These are phyloP conservation scores for Characodon lateralis DNA, from an alignment of 2,797 vertebrate species.

Conservation along the genomic window DNA sequence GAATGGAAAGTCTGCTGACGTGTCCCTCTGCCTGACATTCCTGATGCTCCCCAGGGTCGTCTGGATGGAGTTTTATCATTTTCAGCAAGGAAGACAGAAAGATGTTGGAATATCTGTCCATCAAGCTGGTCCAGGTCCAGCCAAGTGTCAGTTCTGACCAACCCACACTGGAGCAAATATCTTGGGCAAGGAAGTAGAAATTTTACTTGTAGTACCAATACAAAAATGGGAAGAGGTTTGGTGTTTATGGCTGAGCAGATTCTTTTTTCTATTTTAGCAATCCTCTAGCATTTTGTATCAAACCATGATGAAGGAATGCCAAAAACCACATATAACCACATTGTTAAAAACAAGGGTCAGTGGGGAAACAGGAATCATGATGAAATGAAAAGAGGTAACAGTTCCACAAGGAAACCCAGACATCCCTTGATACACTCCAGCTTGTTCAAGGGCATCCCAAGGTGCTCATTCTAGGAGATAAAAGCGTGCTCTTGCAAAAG, in stretches of 20 bases:
- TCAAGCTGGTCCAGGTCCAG: conserved; percentile 11
- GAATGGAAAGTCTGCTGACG: conserved; percentile 59
- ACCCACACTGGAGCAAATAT: conserved; percentile 39
- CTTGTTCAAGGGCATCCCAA: no score
- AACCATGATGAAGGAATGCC: no score
- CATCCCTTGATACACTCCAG: no score
- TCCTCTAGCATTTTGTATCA: no score
- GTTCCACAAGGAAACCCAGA: no score
- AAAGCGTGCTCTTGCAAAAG: no score
- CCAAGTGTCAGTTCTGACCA: conserved; percentile 43
- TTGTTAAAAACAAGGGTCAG: no score
- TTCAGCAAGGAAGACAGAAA: conserved; percentile 45
- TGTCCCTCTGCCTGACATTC: conserved; percentile 67
- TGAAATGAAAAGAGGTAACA: no score
- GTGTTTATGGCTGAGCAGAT: neutral
- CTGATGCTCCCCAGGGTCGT: conserved; percentile 46
- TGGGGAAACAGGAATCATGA: no score
- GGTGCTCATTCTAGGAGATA: no score
- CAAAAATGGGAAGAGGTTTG: neutral
- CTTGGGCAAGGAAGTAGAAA: conserved; percentile 22
- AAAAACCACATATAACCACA: neutral
- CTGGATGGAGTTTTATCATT: conserved; percentile 61
- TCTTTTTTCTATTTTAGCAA: neutral
- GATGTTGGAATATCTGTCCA: conserved; percentile 57
- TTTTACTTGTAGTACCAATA: neutral